Percentiles rank a stretch among this genome's conserved stretches.
phyloP scores from a whole-genome alignment of 2,888 invertebrate species.

The Drosophila anceps region DNA sequence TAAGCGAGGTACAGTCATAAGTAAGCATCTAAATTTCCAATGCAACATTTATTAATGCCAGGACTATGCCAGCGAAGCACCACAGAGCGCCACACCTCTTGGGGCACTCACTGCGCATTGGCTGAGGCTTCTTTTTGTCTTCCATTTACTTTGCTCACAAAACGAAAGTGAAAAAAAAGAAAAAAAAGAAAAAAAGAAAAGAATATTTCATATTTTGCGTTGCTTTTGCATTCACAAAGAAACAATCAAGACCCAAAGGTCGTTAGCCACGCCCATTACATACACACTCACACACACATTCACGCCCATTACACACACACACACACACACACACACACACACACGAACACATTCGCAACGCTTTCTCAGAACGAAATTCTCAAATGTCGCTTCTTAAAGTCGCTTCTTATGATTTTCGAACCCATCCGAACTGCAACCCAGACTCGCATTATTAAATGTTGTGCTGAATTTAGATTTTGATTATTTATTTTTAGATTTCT shows the following conservation, averaged over 20 bases:
- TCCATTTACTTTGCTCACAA: constrained; percentile 75
- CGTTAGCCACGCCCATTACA: constrained; percentile 17
- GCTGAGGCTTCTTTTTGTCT: constrained; percentile 69
- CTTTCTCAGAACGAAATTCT: constrained; percentile 67
- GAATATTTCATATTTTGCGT: constrained; percentile 63
- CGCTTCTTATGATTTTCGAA: constrained; percentile 51
- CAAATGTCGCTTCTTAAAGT: constrained; percentile 64
- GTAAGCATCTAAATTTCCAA: constrained; percentile 88
- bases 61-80: constrained; percentile 50
- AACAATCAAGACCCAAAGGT: constrained; percentile 2
- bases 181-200: constrained; percentile 14
- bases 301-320: constrained; percentile 4
- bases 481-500: constrained; percentile 5
- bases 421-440: constrained; percentile 15
- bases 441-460: constrained; percentile 78
- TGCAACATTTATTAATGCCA: constrained; percentile 83
- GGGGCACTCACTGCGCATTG: constrained; percentile 46
- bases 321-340: constrained; percentile 9
- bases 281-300: constrained; percentile 9
- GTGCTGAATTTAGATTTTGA: constrained; percentile 78
- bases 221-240: constrained; percentile 59
- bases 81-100: background rate
- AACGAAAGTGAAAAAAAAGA: constrained; percentile 31
- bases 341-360: constrained; percentile 49
- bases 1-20: constrained; percentile 96